phyloP scores from a whole-genome alignment of 2,797 vertebrate species.

The Sebastes variabilis region DNA sequence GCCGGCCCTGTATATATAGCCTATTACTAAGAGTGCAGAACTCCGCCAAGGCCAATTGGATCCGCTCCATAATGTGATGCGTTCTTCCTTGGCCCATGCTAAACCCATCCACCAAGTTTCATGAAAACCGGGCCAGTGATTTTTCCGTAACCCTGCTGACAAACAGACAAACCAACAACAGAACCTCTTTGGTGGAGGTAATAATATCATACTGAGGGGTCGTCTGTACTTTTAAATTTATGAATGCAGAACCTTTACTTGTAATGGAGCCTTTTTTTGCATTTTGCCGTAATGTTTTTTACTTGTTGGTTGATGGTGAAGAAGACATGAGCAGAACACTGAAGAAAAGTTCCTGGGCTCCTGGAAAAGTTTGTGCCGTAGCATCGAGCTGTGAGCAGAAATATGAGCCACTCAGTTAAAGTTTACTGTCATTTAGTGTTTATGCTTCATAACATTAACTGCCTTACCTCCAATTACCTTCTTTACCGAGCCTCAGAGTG shows the following conservation, averaged over 20 bases:
- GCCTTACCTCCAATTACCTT: background rate
- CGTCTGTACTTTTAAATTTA: background rate
- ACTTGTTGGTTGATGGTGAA: background rate
- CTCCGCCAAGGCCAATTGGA: too few relatives aligned
- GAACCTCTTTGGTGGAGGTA: background rate
- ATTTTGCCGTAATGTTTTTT: background rate
- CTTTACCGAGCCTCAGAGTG: background rate
- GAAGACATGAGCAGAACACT: background rate
- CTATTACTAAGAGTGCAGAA: too few relatives aligned
- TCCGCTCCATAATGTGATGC: too few relatives aligned
- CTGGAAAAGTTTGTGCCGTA: background rate
- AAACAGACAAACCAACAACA: too few relatives aligned
- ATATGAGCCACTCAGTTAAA: background rate
- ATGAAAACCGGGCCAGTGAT: fast-evolving
- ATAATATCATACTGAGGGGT: background rate
- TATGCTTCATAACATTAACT: background rate
- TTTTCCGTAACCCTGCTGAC: too few relatives aligned
- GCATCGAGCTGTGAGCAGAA: background rate
- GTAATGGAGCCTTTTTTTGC: background rate
- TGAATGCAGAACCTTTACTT: background rate
- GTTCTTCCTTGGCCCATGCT: too few relatives aligned
- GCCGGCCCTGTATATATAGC: too few relatives aligned
- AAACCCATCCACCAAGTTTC: too few relatives aligned
- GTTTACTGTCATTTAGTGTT: background rate
- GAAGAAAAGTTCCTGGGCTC: background rate